Conservation (phyloP, 1,140 invertebrate species). For the Diorhabda carinulata region DNA sequence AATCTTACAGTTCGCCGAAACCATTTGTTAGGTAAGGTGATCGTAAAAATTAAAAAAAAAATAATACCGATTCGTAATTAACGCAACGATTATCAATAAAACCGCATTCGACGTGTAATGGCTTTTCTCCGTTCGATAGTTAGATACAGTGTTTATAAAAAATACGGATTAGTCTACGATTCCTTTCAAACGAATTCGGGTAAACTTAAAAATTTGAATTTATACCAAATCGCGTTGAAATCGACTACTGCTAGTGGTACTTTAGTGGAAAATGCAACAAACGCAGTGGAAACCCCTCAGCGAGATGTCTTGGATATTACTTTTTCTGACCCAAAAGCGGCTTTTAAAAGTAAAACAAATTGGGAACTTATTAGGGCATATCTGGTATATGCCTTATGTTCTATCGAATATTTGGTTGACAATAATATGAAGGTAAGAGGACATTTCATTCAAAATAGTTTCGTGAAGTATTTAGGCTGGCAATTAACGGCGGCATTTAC, state of each 20-base stretch:
- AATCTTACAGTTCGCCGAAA: background rate
- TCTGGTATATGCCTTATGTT: conserved; percentile 90
- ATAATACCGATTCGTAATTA: background rate
- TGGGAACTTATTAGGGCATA: conserved; percentile 88
- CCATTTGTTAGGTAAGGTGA: background rate
- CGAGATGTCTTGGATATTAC: conserved; percentile 81
- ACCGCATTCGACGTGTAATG: conserved; percentile 37
- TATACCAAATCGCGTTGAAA: conserved; percentile 35
- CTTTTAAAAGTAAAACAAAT: conserved; percentile 93
- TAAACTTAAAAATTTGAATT: conserved; percentile 30
- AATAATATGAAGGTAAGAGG: conserved; percentile 87
- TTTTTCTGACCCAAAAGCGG: conserved; percentile 76
- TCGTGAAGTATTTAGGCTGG: no score
- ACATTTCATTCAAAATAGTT: no score
- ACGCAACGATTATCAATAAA: background rate
- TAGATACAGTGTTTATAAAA: conserved; percentile 44
- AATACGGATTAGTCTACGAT: conserved; percentile 39
- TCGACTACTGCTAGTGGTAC: conserved; percentile 24
- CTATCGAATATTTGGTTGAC: conserved; percentile 83
- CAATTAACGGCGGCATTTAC: no score
- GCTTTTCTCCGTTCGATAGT: conserved; percentile 50
- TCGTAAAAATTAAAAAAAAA: background rate
- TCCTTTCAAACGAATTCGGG: conserved; percentile 32
- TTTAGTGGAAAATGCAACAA: conserved; percentile 19
- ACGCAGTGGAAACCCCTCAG: conserved; percentile 46